Base-by-base conservation (phyloP, 2,888 invertebrate genomes). In the Lasioglossum calceatum region DNA sequence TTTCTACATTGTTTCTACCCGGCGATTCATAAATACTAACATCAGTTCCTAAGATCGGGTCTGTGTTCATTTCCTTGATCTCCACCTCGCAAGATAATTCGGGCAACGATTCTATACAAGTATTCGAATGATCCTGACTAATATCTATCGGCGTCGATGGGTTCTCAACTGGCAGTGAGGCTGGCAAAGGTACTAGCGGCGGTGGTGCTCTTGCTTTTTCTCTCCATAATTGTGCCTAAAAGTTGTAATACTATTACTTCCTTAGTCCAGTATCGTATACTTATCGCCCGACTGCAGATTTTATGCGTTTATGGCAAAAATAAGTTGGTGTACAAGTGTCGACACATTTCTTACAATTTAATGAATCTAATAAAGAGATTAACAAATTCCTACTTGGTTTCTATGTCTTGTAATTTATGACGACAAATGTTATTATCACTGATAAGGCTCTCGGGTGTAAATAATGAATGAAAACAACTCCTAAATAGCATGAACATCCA, bases 71-170 rank as follows among this genome's bases (percentile, higher is more conserved):
- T 85, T 94, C 94, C 79, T 94, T 93, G 10, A 94, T 94, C 77
- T 94, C 92, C 42, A 94, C 94, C 81, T 94, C 94, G 42, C 94
- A 94, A 2, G 93, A 92, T 47, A 94, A 75, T 89, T 94, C 94
- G 0, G 92, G 75, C 70, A 94, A 82, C 14, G 92, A 89, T 44
- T 93, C 94, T 0, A 90, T 88, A 77, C 82, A 89, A 39, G 54
- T 47, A 47, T 82, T 89, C 2, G 83, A 80, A 16, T 82, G 82
- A 42, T 87, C 86, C 64, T 87, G 87, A 77, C 54, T 82, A 54
- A 83, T 74, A 27, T 88, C 86, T n/a, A 84, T 82, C 1, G 86
- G 70, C 2, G 64, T 86, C 0, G 85, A 81, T 27, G 87, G 86
- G 82, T 82, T 90, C 39, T 90, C 89, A 16, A 91, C 77, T 76